These are phyloP conservation scores for Leptopterna dolabrata DNA, from an alignment of 2,888 invertebrate genomes.

Conservation along the genomic window DNA sequence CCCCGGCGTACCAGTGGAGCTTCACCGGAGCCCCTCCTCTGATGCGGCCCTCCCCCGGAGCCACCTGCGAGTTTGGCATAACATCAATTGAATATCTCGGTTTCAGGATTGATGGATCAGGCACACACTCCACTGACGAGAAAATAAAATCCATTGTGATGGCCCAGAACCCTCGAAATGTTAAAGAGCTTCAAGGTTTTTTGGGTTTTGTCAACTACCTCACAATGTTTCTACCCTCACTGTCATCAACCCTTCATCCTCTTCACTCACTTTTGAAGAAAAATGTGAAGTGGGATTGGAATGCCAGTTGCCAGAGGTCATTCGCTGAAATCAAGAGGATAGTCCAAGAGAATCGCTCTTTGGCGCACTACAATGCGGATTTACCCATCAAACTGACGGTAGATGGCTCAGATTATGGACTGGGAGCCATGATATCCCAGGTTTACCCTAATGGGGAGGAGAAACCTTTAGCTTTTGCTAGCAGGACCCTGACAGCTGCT, in stretches of 20 bases:
- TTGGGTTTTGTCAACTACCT: too few species aligned
- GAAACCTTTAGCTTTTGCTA: too few species aligned
- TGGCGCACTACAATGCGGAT: too few species aligned
- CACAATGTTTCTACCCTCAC: conserved; percentile 2
- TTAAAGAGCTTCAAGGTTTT: conserved; percentile 33
- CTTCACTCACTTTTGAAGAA: conserved; percentile 23
- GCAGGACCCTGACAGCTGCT: too few species aligned
- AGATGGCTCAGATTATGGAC: too few species aligned
- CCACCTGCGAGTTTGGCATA: too few species aligned
- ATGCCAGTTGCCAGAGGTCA: too few species aligned
- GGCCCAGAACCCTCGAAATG: neutral
- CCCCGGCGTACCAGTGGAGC: neutral
- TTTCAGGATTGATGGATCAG: conserved; percentile 31
- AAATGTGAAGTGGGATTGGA: neutral
- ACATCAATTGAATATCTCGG: conserved; percentile 52
- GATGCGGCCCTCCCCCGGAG: conserved; percentile 63
- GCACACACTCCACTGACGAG: conserved; percentile 47
- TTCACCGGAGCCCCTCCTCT: conserved; percentile 60
- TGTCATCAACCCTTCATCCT: neutral
- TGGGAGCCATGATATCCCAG: too few species aligned
- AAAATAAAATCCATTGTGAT: conserved; percentile 26
- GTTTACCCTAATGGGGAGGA: too few species aligned
- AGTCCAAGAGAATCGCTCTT: too few species aligned
- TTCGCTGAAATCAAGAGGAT: too few species aligned
- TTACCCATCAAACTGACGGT: too few species aligned